Evolutionary conservation across 2,113 vertebrate genomes (phyloP).

Genomic region (Alethe diademata): DNA sequence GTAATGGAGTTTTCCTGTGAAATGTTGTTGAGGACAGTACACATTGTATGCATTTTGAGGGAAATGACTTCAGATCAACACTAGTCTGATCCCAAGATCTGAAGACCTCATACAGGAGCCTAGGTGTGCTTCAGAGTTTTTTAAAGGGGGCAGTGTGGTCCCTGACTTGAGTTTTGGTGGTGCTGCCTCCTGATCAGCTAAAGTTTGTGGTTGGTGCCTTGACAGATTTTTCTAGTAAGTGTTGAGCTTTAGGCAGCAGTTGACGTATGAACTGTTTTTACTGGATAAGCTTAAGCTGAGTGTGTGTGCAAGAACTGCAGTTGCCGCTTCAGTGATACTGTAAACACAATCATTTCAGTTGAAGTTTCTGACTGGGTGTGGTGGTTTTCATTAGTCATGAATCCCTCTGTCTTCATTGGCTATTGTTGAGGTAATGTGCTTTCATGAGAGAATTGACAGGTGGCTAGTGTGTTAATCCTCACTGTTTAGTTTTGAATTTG

Average conservation of each 20-base stretch:
- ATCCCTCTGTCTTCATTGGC: background rate
- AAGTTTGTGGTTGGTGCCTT: background rate
- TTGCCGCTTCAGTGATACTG: background rate
- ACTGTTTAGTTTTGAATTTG: background rate
- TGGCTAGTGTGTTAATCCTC: background rate
- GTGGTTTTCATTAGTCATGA: background rate
- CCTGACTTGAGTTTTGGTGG: background rate
- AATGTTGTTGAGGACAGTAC: background rate
- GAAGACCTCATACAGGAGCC: background rate
- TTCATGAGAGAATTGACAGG: background rate
- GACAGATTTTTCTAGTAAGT: background rate
- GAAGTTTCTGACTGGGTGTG: conserved; percentile 4
- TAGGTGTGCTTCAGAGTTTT: background rate
- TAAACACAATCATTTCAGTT: background rate
- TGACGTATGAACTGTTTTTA: background rate
- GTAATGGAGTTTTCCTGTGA: background rate
- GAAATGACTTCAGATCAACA: background rate
- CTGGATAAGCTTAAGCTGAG: background rate
- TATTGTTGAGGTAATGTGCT: background rate
- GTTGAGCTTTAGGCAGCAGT: background rate
- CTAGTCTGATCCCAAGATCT: accelerated
- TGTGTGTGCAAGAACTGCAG: background rate
- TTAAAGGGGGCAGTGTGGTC: background rate
- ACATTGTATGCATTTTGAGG: background rate
- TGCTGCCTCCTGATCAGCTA: background rate